Evolutionary conservation across 2,113 vertebrate species (phyloP), one percentile per base, ranked within the genome.

Genomic region (Myotis lucifugus): DNA sequence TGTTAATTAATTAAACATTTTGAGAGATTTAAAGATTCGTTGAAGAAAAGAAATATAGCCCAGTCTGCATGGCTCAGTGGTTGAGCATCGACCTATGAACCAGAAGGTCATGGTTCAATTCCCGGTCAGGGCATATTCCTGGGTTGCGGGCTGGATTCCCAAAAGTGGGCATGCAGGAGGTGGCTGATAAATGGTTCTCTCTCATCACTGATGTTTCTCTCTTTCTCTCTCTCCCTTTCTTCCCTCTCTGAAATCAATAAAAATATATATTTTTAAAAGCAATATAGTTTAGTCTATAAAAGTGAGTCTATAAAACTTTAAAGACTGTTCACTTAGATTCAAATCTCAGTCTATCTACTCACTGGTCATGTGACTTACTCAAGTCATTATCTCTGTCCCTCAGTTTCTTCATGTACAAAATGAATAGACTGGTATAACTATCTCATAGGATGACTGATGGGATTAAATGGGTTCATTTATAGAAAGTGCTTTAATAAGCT

Each of bases 1-100:
- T 86, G 79, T 96, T 69, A 81, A 54, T 76, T 76, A 76, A 54
- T 12, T 37, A 76, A 97, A 91, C 40, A 90, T 69, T 83, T 91
- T 93, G 29, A 84, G 18, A 54, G 9, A 84, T 15, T 18, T 72
- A 54, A 92, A 76, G 37, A 96, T 54, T 67, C 29, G 4, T 66
- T 88, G 70, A 72, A 54, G 29, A 73, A 94, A 94, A 90, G 4
- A 13, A 72, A 27, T 54, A 61, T 61, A 59, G 56, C 23, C 23
- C 21, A 25, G 23, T 21, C 21, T 25, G 23, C 3, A 3, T 59
- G 23, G 23, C 9, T 25, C 23, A 59, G 56, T 56, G 19, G 54
- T 56, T 56, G 21, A 59, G 21, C 21, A 59, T 59, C 56, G 25
- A 61, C 25, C 59, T 27, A 61, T 61, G 59, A 61, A 61, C 25